Evolutionary conservation across 2,113 vertebrate species (phyloP).

Genomic region (Apodemus speciosus): DNA sequence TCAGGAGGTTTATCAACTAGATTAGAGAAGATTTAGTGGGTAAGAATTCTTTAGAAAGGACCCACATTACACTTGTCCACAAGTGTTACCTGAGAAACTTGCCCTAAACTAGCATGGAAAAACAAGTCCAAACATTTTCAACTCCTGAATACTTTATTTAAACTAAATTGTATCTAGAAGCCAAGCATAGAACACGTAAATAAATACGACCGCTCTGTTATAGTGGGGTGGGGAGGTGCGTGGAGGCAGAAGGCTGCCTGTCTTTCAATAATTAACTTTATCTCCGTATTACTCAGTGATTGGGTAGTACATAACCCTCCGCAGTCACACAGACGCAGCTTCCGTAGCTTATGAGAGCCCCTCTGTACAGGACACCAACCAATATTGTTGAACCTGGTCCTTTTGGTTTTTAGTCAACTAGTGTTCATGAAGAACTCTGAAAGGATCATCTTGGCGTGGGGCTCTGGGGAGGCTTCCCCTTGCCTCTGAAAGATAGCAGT

Average conservation of each 20-base stretch:
- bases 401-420: neutral
- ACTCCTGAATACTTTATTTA: neutral
- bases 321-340: no score
- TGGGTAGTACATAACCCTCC: no score
- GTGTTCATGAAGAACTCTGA: neutral
- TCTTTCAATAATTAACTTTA: neutral
- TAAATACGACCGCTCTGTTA: neutral
- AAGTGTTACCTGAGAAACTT: neutral
- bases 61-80: neutral
- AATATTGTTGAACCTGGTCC: no score
- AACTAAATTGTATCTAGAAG: conserved; percentile 12
- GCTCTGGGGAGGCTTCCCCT: neutral
- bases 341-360: neutral
- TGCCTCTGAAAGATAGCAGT: neutral
- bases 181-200: neutral
- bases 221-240: neutral
- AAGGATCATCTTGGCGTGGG: neutral
- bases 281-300: no score
- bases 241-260: neutral
- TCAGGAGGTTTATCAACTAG: neutral
- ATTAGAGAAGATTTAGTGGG: neutral
- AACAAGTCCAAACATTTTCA: conserved; percentile 9
- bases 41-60: conserved; percentile 10
- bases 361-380: no score
- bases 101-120: neutral